phyloP scores from a whole-genome alignment of 1,140 invertebrate genomes.

The Drosophila obscura region DNA sequence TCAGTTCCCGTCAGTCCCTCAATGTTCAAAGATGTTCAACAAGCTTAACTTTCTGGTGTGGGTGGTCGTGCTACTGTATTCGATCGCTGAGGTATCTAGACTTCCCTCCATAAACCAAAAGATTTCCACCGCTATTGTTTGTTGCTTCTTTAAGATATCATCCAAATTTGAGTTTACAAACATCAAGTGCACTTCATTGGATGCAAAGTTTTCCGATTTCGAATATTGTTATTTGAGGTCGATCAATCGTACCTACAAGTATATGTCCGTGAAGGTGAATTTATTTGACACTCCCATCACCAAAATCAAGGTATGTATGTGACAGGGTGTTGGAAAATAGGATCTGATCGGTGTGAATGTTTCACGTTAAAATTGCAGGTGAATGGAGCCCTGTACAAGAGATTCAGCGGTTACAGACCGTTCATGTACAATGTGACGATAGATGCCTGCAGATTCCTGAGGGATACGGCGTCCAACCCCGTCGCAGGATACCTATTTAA shows the following conservation, averaged over 20 bases:
- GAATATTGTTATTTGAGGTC: constrained; percentile 23
- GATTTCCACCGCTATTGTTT: not conserved
- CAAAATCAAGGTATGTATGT: constrained; percentile 3
- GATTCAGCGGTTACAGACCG: constrained; percentile 6
- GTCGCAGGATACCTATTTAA: not conserved
- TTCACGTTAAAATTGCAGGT: not conserved
- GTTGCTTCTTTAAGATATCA: constrained; percentile 5
- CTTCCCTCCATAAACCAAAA: no score
- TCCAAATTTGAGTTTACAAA: constrained; percentile 19
- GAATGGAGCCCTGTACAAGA: not conserved
- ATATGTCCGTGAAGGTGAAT: constrained; percentile 3
- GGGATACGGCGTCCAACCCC: not conserved
- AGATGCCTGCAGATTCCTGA: constrained; percentile 23
- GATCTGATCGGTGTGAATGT: not conserved
- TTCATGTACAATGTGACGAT: constrained; percentile 23
- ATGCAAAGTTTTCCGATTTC: constrained; percentile 7
- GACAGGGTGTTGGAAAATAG: not conserved
- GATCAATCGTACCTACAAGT: constrained; percentile 27
- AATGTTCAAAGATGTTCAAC: no score
- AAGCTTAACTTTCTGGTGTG: no score
- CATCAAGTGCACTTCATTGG: constrained; percentile 4
- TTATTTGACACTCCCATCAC: constrained; percentile 1
- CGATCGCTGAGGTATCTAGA: no score
- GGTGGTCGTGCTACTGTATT: no score
- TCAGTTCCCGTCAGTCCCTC: no score